Base-by-base conservation (phyloP, 2,113 vertebrate genomes). In the Trematomus loennbergii region DNA sequence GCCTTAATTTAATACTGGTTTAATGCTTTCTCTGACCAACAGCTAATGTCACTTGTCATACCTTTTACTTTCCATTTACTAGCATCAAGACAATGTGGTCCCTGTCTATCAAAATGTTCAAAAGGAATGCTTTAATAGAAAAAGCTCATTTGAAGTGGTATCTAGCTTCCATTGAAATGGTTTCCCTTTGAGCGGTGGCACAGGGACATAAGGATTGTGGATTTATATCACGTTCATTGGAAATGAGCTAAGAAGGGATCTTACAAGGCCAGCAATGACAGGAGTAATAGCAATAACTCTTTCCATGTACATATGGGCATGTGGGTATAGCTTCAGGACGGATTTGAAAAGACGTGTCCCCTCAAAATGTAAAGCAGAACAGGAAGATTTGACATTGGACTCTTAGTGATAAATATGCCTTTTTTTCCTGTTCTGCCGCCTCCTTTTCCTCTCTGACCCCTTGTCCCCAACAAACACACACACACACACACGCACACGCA, bases 401-500 rank as follows among this genome's bases (percentile, higher is more conserved):
- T 5, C 13, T 58, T 1, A 48, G 17, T 55, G 45, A 59, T 76
- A 10, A 36, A 60, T 53, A 53, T 72, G 54, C 62, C 12, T 61
- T 22, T 78, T 84, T 65, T 36, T 54, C 46, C 75, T 9, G 0
- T 61, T 63, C 61, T 48, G 12, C 53, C n/a, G n/a, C 71, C 33
- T 72, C 48, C 36, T 60, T 58, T 58, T 40, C 22, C 40, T 72
- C 62, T 72, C 50, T 48, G 52, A 36, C 63, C 61, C 61, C 50
- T 54, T 43, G 71, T 46, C 15, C 20, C 16, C 68, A 18, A 67
- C 66, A 49, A 68, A 74, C 75, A 52, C 78, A 68, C 43, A 68
- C 36, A 69, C 20, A 53, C 64, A 53, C 55, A 67, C 57, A 68
- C 65, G 62, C 18, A 59, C 66, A 63, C 49, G 60, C 63, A 82